These are phyloP conservation scores for Callochromis pleurospilus DNA, from an alignment of 2,113 vertebrate species.

Conservation along the genomic window DNA sequence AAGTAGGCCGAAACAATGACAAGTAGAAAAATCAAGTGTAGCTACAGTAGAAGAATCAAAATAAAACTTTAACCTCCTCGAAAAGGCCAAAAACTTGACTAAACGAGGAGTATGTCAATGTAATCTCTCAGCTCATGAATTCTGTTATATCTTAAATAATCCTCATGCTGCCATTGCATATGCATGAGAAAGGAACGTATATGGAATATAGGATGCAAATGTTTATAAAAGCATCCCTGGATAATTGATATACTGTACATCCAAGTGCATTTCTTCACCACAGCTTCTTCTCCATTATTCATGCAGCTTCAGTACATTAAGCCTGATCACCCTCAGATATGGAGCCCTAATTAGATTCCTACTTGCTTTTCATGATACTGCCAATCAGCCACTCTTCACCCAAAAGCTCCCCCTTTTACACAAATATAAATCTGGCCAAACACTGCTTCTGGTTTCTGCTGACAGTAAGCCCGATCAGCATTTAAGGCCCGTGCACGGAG, in stretches of 20 bases:
- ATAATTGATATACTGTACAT: not conserved
- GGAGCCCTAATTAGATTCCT: not conserved
- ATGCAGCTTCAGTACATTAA: not conserved
- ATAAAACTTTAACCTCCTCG: not conserved
- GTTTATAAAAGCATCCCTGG: not conserved
- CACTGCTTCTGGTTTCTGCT: slow-evolving; percentile 6
- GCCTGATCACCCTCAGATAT: not conserved
- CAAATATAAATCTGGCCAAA: not conserved
- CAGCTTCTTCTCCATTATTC: not conserved
- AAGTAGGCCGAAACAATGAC: not conserved
- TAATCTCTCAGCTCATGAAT: not conserved
- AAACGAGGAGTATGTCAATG: not conserved
- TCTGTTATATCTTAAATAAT: not conserved
- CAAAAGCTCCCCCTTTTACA: not conserved
- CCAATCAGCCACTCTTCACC: not conserved
- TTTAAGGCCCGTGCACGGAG: not conserved
- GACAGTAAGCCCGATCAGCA: slow-evolving; percentile 15
- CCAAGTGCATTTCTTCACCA: not conserved
- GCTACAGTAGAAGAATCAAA: not conserved
- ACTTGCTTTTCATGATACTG: not conserved
- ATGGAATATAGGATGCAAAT: not conserved
- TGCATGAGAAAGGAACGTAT: not conserved
- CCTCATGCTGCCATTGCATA: not conserved
- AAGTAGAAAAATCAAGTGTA: not conserved
- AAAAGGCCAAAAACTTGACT: accelerated